Base-by-base conservation (phyloP, 2,113 vertebrate species). In the Arizona elegans region DNA sequence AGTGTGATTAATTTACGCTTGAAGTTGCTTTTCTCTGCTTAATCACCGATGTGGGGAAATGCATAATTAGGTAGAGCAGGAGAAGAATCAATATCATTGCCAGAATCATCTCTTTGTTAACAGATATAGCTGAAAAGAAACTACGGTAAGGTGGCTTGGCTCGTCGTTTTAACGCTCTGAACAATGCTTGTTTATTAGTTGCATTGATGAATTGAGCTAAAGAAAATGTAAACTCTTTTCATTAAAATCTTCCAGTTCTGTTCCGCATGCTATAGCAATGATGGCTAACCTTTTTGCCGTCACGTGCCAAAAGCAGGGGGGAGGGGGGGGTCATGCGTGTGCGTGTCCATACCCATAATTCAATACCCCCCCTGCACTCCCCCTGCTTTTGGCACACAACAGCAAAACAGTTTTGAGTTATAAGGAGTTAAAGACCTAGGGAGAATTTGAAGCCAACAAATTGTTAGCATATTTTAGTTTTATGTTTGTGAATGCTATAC, bases 1-100 rank as follows among this genome's bases (percentile, higher is more conserved):
- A 17, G 10, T 70, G 58, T 55, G 70, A 53, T 65, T 87, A 11
- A 90, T 89, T 43, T 94, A 89, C 94, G 75, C 43, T 1, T 13
- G 58, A 9, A 19, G 87, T 86, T 95, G 92, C 86, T 91, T 87
- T 93, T 3, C 62, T 58, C 21, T 50, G 75, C 85, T 89, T 43
- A 75, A 93, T 95, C 91, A 33, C 4, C 86, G 10, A 6, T 90
- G 75, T 75, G 89, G 26, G 23, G 47, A 93, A 86, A 86, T 33
- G 3, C 17, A 88, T 91, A 8, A 93, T 43, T 70, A 43, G 26
- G 8, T 29, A 19, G 55, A 53, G 17, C 65, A 33, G 29, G 1
- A 24, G 15, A 24, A 11, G 53, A 7, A 13, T 4, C 19, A 17
- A 58, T 21, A 17, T 86, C 11, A 8, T 47, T 86, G 5, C 23